Evolutionary conservation across 2,888 invertebrate genomes (phyloP), one percentile per base, ranked within the genome.

Genomic region (Campaea margaritaria): DNA sequence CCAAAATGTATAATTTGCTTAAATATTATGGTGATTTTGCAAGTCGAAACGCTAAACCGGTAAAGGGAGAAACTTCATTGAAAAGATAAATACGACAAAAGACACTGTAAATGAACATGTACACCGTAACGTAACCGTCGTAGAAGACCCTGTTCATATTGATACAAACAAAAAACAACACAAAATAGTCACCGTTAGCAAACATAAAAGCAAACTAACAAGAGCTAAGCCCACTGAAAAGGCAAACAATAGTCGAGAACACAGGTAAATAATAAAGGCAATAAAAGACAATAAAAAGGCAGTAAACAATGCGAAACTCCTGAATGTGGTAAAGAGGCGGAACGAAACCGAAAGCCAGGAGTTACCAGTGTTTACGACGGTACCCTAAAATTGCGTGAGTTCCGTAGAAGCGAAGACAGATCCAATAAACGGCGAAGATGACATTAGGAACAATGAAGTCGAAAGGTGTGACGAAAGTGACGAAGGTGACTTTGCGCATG

Each of bases 401-500:
- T 53, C 31, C 41, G 45, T 49, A 47, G 13, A 52, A 52, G 47
- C 4, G 45, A 47, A 31, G 31, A 31, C 31, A 9, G 1, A 31
- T 7, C 7, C 31, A 31, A 10, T 31, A 31, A 9, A 31, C 9
- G 31, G 7, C 10, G 31, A 31, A 58, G 36, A 51, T 45, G 39
- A 55, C 31, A 34, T 43, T 14, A 44, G 36, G 16, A 46, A 49
- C 28, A 47, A 38, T 62, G 41, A 8, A 57, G 45, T 43, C 57
- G 61, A 68, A 69, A 71, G 64, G 73, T 64, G 68, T 72, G 70
- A 71, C 74, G 44, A 68, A 73, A 72, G 64, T 56, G 64, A 67
- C 45, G 49, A 56, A 69, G 65, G 63, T 47, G 58, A 47, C 42
- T 61, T 45, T 51, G 36, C 44, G 49, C 52, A 56, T 55, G 44